Evolutionary conservation across 2,888 invertebrate genomes (phyloP).

Genomic region (Eumerus sabulonum): DNA sequence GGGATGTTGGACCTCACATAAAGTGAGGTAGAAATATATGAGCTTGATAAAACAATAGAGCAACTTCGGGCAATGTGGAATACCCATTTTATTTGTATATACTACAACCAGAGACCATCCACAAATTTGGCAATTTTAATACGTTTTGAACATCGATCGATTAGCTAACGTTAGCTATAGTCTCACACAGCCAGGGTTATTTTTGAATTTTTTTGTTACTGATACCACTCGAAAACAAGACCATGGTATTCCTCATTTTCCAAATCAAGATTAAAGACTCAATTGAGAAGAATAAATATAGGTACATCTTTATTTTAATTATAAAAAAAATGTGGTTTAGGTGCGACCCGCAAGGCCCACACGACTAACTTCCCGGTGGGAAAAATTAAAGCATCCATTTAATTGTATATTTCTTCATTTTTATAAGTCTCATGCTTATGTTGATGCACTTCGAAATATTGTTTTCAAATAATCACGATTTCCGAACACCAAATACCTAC

Average conservation of each 20-base stretch:
- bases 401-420: too few relatives aligned
- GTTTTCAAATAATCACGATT: too few relatives aligned
- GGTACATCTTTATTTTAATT: conserved; percentile 16
- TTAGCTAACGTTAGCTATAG: conserved; percentile 1
- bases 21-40: too few relatives aligned
- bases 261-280: conserved; percentile 21
- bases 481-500: too few relatives aligned
- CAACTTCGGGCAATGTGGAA: conserved; percentile 7
- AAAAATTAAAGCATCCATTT: too few relatives aligned
- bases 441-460: too few relatives aligned
- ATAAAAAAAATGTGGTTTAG: too few relatives aligned
- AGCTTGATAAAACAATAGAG: too few relatives aligned
- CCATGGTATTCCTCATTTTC: conserved; percentile 1
- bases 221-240: conserved; percentile 11
- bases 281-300: conserved; percentile 16
- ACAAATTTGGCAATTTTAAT: conserved; percentile 1
- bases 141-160: neutral
- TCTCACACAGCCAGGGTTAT: conserved; percentile 3
- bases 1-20: too few relatives aligned
- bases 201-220: neutral
- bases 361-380: too few relatives aligned
- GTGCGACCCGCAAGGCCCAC: too few relatives aligned
- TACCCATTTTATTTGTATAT: conserved; percentile 4
- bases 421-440: too few relatives aligned
- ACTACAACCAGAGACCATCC: conserved; percentile 3